Evolutionary conservation across 2,113 vertebrate genomes (phyloP).

Genomic region (Sebastes fasciatus): DNA sequence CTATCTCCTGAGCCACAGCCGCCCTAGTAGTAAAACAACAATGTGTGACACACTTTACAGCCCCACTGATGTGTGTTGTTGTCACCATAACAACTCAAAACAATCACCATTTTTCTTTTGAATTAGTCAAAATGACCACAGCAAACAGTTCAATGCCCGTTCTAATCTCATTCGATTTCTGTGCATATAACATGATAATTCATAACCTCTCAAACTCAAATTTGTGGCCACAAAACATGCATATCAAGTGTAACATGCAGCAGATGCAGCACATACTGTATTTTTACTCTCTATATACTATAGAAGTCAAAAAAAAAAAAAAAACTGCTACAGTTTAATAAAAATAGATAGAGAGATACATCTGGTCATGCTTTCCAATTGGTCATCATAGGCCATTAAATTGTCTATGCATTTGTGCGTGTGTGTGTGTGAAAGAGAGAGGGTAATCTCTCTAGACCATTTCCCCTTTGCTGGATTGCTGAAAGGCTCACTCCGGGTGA

Average conservation of each 20-base stretch:
- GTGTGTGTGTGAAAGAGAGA: not conserved
- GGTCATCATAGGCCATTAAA: not conserved
- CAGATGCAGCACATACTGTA: not conserved
- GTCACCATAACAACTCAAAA: no score
- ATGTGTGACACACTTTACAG: no score
- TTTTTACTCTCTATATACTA: not conserved
- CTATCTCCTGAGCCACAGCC: no score
- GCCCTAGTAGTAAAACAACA: no score
- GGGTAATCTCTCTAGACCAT: not conserved
- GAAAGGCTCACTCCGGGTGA: conserved; percentile 4
- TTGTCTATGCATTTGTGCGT: not conserved
- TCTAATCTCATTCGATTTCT: no score
- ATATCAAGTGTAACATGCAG: not conserved
- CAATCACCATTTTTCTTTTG: no score
- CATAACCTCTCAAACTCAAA: not conserved
- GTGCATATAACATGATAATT: not conserved
- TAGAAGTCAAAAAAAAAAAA: not conserved
- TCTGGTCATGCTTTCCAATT: not conserved
- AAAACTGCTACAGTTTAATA: not conserved
- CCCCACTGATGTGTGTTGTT: no score
- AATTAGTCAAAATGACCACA: no score
- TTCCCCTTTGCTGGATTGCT: conserved; percentile 15
- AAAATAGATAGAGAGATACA: not conserved
- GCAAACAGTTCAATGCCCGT: no score
- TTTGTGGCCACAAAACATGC: not conserved